Conservation (phyloP, 2,797 vertebrate species). For the Betta splendens region DNA sequence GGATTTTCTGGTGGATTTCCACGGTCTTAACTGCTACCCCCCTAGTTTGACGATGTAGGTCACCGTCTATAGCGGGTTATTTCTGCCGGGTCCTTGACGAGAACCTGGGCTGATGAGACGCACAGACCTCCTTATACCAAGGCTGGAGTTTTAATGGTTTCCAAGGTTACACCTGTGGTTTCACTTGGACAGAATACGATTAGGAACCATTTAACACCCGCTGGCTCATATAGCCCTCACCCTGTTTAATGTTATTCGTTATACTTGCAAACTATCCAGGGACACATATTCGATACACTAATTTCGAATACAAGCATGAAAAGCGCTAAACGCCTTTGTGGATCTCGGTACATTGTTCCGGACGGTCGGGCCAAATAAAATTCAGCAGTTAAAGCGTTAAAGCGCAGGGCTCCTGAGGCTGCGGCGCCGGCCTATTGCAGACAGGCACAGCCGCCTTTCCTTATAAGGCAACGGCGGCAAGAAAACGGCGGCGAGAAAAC, state of each 20-base stretch:
- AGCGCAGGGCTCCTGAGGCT: conserved; percentile 63
- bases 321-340: neutral
- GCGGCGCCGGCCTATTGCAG: conserved; percentile 80
- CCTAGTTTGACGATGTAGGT: conserved; percentile 64
- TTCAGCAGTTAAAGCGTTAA: conserved; percentile 81
- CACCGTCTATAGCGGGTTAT: conserved; percentile 57
- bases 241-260: neutral
- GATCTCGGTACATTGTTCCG: conserved; percentile 39
- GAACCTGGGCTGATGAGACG: neutral
- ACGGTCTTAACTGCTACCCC: conserved; percentile 26
- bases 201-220: neutral
- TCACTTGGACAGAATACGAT: neutral
- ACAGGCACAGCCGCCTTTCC: conserved; percentile 75
- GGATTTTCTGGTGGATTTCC: conserved; percentile 49
- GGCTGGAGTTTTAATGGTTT: neutral
- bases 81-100: conserved; percentile 57
- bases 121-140: conserved; percentile 3
- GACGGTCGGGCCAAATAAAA: conserved; percentile 66
- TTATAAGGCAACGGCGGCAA: conserved; percentile 78
- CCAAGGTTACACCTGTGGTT: neutral
- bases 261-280: neutral
- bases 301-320: neutral
- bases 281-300: neutral
- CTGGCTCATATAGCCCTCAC: too few species aligned
- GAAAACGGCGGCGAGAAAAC: conserved; percentile 51